phyloP scores from a whole-genome alignment of 2,797 vertebrate genomes.

The Clamator glandarius region DNA sequence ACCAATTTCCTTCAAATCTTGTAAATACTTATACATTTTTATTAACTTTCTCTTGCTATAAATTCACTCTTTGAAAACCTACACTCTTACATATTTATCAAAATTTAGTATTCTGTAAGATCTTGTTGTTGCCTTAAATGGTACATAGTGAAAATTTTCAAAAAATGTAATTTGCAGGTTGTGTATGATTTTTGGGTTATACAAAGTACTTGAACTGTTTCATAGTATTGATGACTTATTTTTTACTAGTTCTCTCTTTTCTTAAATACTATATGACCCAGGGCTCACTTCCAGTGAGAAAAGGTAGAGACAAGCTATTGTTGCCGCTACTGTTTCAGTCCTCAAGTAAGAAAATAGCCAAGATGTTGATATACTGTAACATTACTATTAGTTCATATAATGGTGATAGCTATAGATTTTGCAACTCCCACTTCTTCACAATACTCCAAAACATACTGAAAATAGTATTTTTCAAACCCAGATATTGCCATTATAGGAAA shows the following conservation, averaged over 20 bases:
- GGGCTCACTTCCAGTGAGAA: background rate
- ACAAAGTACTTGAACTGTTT: background rate
- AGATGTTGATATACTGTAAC: background rate
- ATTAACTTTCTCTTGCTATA: background rate
- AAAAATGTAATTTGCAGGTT: background rate
- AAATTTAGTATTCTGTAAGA: background rate
- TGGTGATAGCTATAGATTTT: background rate
- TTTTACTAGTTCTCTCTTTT: background rate
- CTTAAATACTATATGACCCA: background rate
- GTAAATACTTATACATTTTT: background rate
- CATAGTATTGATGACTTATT: background rate
- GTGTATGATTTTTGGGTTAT: background rate
- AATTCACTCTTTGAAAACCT: background rate
- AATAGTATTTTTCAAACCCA: background rate
- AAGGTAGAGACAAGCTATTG: background rate
- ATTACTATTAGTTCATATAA: background rate
- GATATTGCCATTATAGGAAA: background rate
- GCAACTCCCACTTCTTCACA: background rate
- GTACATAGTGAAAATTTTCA: background rate
- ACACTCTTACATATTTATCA: background rate
- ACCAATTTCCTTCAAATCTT: background rate
- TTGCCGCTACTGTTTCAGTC: background rate
- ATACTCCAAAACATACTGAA: background rate
- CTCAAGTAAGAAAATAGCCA: background rate
- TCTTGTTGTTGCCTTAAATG: background rate